phyloP scores from a whole-genome alignment of 2,113 vertebrate genomes.

The Jaculus jaculus region DNA sequence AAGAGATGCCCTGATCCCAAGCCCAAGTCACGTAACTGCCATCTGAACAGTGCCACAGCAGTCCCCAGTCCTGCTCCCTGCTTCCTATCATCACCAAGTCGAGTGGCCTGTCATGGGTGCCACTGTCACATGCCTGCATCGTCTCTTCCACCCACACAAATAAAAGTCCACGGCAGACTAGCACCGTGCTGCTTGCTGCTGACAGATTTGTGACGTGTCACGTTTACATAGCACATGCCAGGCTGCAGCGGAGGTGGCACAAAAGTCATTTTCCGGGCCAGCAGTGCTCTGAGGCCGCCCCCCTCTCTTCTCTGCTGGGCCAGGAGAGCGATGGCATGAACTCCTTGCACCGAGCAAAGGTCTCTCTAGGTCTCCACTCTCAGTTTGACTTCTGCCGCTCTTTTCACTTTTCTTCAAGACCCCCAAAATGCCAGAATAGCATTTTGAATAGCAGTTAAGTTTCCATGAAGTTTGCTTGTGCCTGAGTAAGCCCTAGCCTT shows the following conservation, averaged over 20 bases:
- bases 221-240: conserved; percentile 83
- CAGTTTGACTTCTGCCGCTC: conserved; percentile 35
- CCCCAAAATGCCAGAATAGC: conserved; percentile 75
- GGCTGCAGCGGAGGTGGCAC: conserved; percentile 69
- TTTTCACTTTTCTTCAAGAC: conserved; percentile 40
- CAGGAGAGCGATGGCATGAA: conserved; percentile 51
- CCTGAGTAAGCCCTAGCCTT: conserved; percentile 64
- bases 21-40: neutral
- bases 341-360: conserved; percentile 27
- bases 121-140: conserved; percentile 12
- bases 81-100: neutral
- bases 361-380: conserved; percentile 38
- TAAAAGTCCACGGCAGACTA: conserved; percentile 73
- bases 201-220: conserved; percentile 83
- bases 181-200: conserved; percentile 64
- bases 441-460: conserved; percentile 84
- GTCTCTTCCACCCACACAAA: conserved; percentile 66
- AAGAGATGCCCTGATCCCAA: neutral
- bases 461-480: conserved; percentile 77
- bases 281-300: conserved; percentile 46
- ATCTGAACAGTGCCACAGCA: neutral
- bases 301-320: neutral
- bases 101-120: neutral
- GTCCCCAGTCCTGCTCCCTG: neutral
- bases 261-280: conserved; percentile 78